Conservation (phyloP, 2,113 vertebrate genomes). For the Mystacornis crossleyi region DNA sequence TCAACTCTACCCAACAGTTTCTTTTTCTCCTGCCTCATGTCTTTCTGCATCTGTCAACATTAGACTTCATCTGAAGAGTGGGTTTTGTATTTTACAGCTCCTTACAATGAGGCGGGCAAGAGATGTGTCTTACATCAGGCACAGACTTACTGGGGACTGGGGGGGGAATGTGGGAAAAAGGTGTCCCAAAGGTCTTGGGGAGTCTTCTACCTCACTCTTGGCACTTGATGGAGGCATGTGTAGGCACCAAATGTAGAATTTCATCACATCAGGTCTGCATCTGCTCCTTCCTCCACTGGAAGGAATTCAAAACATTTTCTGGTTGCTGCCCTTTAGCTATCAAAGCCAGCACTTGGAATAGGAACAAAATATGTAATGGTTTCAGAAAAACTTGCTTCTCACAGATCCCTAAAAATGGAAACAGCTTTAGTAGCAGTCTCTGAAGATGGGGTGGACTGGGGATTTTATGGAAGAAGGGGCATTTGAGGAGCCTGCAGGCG, state of each 20-base stretch:
- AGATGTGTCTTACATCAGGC: not conserved
- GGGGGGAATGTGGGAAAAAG: not conserved
- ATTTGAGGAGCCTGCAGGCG: not conserved
- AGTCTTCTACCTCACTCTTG: not conserved
- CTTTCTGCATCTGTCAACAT: conserved; percentile 14
- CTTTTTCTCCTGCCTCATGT: not conserved
- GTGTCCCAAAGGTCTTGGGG: not conserved
- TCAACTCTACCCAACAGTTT: not conserved
- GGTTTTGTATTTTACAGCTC: not conserved
- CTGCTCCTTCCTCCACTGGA: not conserved
- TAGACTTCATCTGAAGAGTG: not conserved
- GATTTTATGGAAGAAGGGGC: not conserved
- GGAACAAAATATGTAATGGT: not conserved
- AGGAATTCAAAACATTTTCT: conserved; percentile 16
- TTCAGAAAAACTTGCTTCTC: conserved; percentile 3
- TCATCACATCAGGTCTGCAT: not conserved
- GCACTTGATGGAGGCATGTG: not conserved
- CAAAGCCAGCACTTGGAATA: not conserved
- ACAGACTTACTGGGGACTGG: not conserved
- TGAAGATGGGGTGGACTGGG: not conserved
- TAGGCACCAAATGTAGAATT: not conserved
- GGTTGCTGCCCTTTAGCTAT: conserved; percentile 5
- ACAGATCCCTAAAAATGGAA: conserved; percentile 27
- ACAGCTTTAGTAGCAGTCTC: not conserved
- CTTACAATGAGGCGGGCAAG: not conserved